Evolutionary conservation across 2,888 invertebrate genomes (phyloP), one percentile per base, ranked within the genome.

Genomic region (Perizoma flavofasciatum): DNA sequence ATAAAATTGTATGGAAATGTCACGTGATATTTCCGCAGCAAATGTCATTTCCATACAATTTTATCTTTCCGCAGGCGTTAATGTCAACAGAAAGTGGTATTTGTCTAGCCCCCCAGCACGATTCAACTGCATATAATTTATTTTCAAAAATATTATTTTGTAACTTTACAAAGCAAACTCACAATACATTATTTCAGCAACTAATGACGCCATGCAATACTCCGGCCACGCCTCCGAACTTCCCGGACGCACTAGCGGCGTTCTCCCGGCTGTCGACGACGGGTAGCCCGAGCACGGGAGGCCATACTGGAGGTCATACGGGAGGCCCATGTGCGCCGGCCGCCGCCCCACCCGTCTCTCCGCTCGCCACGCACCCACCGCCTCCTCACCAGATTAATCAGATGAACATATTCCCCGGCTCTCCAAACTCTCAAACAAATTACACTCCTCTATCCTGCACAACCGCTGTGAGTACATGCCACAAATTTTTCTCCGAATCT

Each of bases 171-270:
- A n/a, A n/a, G n/a, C n/a, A n/a, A n/a, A 5, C 35, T 5, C 6
- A 32, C 8, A 37, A 9, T 1, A 47, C 33, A 5, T 44, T 3
- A 33, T 81, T 90, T 72, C 84, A 93, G 85, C 93, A 97, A 95
- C 88, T 96, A 88, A 97, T 97, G 93, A 97, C 98, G 52, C 98
- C 98, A 22, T 97, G 97, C 77, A 98, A 98, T 86, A 98, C 98
- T 59, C 98, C 98, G 54, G 98, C 98, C 52, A 98, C 98, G 49
- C 98, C 98, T 49, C 98, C 98, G 39, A 98, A 97, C 88, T 98
- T 98, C 82, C 98, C 98, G 4, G 98, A 98, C 81, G 96, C 98
- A 34, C 91, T 98, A 66, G 93, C 97, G 66, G 97, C 97, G 55
- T 97, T 98, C 84, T 97, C 97, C 8, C 96, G 97, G 81, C 93